These are phyloP conservation scores for Ochotona curzoniae DNA, from an alignment of 2,113 vertebrate species.

Conservation along the genomic window DNA sequence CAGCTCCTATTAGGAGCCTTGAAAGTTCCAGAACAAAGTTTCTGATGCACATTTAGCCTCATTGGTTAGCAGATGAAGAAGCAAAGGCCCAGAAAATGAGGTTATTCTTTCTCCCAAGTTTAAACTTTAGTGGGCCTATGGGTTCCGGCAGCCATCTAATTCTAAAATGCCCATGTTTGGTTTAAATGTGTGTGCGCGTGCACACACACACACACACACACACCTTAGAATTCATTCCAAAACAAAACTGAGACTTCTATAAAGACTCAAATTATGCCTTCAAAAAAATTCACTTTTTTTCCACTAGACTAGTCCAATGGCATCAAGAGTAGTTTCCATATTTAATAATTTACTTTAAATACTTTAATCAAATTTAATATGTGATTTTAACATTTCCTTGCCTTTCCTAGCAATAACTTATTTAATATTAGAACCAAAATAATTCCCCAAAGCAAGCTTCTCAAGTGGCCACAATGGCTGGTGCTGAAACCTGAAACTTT, in stretches of 20 bases:
- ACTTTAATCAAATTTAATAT: slow-evolving; percentile 8
- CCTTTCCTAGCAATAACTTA: slow-evolving; percentile 19
- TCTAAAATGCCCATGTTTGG: not conserved
- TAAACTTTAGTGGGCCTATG: not conserved
- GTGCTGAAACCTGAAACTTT: no score
- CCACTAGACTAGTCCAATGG: not conserved
- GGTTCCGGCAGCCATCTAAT: not conserved
- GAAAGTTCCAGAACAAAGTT: not conserved
- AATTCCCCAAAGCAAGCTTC: slow-evolving; percentile 22
- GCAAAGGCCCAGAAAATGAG: not conserved
- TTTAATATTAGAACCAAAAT: slow-evolving; percentile 20
- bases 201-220: not conserved
- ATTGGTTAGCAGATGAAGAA: not conserved
- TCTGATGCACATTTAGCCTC: not conserved
- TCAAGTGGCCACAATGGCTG: no score
- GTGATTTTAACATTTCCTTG: slow-evolving; percentile 32
- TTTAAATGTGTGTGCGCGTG: not conserved
- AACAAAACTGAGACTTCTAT: not conserved
- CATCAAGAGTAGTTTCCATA: not conserved
- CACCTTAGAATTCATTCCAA: not conserved
- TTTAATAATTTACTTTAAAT: slow-evolving; percentile 19
- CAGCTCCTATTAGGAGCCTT: not conserved
- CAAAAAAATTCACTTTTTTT: not conserved
- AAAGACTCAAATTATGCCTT: not conserved
- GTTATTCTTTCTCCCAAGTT: not conserved